phyloP scores from a whole-genome alignment of 2,888 invertebrate genomes.

The Noctuana brunneofusca region DNA sequence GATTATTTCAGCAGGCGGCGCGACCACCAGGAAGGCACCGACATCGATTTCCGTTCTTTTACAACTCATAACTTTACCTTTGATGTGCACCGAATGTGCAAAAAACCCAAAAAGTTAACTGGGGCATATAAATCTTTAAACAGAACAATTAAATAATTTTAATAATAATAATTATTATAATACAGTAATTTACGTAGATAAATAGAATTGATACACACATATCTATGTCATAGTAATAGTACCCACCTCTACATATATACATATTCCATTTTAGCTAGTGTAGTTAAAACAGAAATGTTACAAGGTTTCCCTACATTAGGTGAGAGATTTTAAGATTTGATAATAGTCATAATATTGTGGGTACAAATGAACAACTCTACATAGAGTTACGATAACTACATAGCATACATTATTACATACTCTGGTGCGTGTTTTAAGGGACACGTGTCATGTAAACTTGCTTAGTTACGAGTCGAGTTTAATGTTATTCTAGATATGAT shows the following conservation, averaged over 20 bases:
- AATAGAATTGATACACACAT: too few species aligned
- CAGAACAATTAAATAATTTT: too few species aligned
- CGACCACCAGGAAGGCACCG: conserved; percentile 15
- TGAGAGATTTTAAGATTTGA: conserved; percentile 21
- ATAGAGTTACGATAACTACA: not conserved
- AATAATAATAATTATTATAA: too few species aligned
- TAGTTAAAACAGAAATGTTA: not conserved
- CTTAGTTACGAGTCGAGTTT: not conserved
- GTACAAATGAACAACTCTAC: conserved; percentile 7
- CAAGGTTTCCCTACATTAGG: conserved; percentile 16
- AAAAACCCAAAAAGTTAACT: too few species aligned
- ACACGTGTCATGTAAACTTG: conserved; percentile 28
- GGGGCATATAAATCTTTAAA: too few species aligned
- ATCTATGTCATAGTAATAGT: too few species aligned
- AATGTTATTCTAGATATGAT: conserved; percentile 18
- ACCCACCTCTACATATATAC: too few species aligned
- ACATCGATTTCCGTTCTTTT: not conserved
- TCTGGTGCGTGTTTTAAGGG: conserved; percentile 17
- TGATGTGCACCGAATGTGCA: too few species aligned
- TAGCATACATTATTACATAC: not conserved
- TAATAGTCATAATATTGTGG: conserved; percentile 16
- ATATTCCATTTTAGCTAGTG: not conserved
- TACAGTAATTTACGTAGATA: too few species aligned
- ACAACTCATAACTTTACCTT: not conserved
- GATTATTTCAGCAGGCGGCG: conserved; percentile 5